Percentiles rank a stretch among this genome's conserved stretches.
Evolutionary conservation across 2,888 invertebrate genomes (phyloP).

Genomic region (Galeruca laticollis): DNA sequence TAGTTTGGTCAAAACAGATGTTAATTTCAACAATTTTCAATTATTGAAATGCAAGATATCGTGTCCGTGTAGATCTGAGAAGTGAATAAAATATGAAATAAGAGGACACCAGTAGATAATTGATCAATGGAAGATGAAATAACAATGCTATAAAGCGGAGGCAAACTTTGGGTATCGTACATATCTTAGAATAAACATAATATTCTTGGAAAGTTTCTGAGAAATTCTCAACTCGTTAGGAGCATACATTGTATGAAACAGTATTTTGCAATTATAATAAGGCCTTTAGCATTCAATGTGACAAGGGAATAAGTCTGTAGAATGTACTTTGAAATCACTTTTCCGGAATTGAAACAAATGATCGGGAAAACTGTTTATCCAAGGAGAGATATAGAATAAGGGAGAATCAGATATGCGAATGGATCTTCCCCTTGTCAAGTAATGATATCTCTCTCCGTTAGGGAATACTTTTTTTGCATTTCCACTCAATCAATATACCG

Average conservation of each 20-base stretch:
- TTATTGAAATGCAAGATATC: no score
- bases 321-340: slow-evolving; percentile 30
- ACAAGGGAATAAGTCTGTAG: not conserved
- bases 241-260: not conserved
- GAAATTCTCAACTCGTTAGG: not conserved
- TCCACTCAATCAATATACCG: slow-evolving; percentile 56
- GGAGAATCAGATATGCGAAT: slow-evolving; percentile 55
- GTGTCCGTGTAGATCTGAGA: no score
- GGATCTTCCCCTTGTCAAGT: slow-evolving; percentile 48
- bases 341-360: slow-evolving; percentile 50
- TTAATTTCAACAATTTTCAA: no score
- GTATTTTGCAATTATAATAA: slow-evolving; percentile 16
- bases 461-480: slow-evolving; percentile 52
- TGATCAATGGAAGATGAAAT: no score
- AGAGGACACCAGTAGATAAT: no score
- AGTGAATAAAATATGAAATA: no score
- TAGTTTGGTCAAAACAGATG: no score
- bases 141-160: no score
- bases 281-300: slow-evolving; percentile 5
- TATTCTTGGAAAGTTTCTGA: no score
- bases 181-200: no score
- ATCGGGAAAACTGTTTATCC: slow-evolving; percentile 48
- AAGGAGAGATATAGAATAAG: slow-evolving; percentile 47
- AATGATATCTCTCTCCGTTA: slow-evolving; percentile 56
- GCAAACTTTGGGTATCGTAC: no score